Conservation (phyloP, 2,888 invertebrate genomes). For the Ochlodes sylvanus region DNA sequence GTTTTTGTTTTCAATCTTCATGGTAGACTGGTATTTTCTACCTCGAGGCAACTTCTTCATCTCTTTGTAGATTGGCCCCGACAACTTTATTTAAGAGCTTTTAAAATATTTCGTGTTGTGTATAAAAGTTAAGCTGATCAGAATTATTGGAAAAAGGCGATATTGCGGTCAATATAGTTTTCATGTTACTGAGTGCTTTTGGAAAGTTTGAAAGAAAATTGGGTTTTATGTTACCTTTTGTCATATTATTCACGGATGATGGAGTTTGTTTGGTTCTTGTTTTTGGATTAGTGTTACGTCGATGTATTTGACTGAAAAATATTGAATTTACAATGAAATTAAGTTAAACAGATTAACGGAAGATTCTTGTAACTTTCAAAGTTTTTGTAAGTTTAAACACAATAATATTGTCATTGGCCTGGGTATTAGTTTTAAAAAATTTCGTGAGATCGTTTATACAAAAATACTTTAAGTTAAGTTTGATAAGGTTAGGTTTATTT, state of each 20-base stretch:
- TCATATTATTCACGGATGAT: background rate
- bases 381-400: too few species aligned
- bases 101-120: constrained; percentile 13
- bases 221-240: constrained; percentile 2
- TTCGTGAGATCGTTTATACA: too few species aligned
- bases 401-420: too few species aligned
- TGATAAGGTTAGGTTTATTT: too few species aligned
- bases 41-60: constrained; percentile 6
- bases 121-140: constrained; percentile 7
- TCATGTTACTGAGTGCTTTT: constrained; percentile 8
- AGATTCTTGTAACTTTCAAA: too few species aligned
- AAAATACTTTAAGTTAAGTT: too few species aligned
- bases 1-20: constrained; percentile 33
- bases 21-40: constrained; percentile 15
- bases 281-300: background rate
- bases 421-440: too few species aligned
- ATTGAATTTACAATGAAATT: too few species aligned
- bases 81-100: constrained; percentile 10
- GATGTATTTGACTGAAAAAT: too few species aligned
- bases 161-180: constrained; percentile 9
- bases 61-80: background rate
- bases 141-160: constrained; percentile 9
- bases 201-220: background rate
- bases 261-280: background rate
- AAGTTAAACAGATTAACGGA: too few species aligned